phyloP scores from a whole-genome alignment of 2,113 vertebrate genomes.

The Pardalotus punctatus region DNA sequence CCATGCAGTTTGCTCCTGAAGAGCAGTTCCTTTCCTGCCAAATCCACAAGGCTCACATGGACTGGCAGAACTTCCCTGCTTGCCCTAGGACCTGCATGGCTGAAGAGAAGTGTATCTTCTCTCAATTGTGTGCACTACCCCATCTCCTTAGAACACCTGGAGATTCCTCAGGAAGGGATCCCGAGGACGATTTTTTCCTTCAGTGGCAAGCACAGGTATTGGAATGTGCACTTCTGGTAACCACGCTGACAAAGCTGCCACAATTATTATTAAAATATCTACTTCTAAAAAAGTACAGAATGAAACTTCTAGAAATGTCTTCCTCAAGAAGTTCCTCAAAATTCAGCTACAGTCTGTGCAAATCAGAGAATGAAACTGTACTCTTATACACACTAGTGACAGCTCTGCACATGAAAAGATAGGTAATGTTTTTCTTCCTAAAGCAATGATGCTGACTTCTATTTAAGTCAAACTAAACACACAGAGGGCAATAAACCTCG shows the following conservation, averaged over 20 bases:
- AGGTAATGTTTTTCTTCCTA: neutral
- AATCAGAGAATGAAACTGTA: neutral
- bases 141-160: neutral
- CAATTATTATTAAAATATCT: neutral
- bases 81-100: neutral
- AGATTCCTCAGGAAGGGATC: neutral
- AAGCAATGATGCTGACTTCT: neutral
- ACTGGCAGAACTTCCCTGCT: neutral
- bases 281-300: neutral
- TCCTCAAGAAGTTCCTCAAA: neutral
- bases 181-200: neutral
- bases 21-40: neutral
- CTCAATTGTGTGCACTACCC: neutral
- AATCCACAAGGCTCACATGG: neutral
- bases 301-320: neutral
- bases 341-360: neutral
- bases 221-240: neutral
- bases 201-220: neutral
- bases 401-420: neutral
- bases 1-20: neutral
- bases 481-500: neutral
- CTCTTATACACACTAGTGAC: neutral
- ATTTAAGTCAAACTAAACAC: neutral
- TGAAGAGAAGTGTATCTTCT: neutral
- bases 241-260: neutral